phyloP scores from a whole-genome alignment of 2,797 vertebrate species.

The Triplophysa bombifrons region DNA sequence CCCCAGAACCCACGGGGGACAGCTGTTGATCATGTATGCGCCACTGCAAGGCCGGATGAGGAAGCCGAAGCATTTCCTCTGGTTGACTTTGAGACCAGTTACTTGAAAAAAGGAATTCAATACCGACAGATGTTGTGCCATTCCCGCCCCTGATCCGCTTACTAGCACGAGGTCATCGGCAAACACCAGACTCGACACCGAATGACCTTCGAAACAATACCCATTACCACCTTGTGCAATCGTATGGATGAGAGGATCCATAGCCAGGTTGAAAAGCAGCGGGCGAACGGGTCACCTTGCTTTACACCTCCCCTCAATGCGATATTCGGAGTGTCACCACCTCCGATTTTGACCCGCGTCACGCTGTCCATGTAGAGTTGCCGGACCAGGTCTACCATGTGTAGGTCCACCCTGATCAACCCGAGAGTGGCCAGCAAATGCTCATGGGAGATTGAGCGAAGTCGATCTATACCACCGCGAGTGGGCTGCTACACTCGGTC shows the following conservation, averaged over 20 bases:
- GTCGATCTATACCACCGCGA: too few relatives aligned
- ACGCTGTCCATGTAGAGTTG: too few relatives aligned
- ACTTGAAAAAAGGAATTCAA: background rate
- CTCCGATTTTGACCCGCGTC: background rate
- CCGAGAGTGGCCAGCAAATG: too few relatives aligned
- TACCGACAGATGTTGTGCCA: background rate
- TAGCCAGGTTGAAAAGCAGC: constrained; percentile 23
- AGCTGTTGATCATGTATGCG: background rate
- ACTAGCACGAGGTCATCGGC: constrained; percentile 35
- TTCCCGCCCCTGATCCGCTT: background rate
- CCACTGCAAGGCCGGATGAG: background rate
- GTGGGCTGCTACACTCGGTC: too few relatives aligned
- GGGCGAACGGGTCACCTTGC: constrained; percentile 16
- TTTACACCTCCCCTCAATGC: background rate
- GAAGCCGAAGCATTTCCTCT: background rate
- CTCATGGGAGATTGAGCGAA: too few relatives aligned
- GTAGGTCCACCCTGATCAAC: background rate
- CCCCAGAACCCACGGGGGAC: background rate
- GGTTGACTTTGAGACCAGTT: background rate
- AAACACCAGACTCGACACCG: too few relatives aligned
- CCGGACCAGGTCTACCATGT: background rate
- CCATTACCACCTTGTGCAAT: background rate
- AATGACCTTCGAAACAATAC: background rate
- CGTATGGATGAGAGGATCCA: constrained; percentile 14
- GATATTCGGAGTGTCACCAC: background rate